A percentile compares a stretch with the other conserved stretches of the same genome.
Conservation (phyloP, 2,888 invertebrate genomes). For the Cepaea hortensis region DNA sequence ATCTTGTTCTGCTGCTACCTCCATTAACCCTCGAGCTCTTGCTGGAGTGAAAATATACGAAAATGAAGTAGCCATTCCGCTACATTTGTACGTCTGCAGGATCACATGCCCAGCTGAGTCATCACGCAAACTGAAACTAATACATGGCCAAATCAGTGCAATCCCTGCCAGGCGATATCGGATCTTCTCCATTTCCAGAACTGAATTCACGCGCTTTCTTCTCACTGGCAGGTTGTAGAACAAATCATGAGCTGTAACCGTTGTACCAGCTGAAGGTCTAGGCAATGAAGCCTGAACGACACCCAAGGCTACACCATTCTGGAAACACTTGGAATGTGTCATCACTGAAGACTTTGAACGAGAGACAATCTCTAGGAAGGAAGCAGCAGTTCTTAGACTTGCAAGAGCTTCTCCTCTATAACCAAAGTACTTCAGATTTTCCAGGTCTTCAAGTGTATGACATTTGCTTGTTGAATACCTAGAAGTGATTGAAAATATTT, state of each 20-base stretch:
- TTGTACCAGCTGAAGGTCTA: constrained; percentile 85
- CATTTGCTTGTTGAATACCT: constrained; percentile 84
- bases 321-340: constrained; percentile 81
- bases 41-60: constrained; percentile 77
- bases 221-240: constrained; percentile 82
- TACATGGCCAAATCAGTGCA: constrained; percentile 81
- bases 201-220: constrained; percentile 78
- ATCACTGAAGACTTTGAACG: constrained; percentile 76
- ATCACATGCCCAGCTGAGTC: constrained; percentile 81
- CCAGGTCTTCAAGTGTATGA: constrained; percentile 78
- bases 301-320: constrained; percentile 77
- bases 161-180: constrained; percentile 81
- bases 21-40: constrained; percentile 73
- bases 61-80: constrained; percentile 80
- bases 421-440: constrained; percentile 81
- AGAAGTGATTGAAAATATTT: constrained; percentile 43
- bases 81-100: constrained; percentile 80
- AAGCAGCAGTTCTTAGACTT: constrained; percentile 81
- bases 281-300: constrained; percentile 69
- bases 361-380: constrained; percentile 81
- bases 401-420: constrained; percentile 84
- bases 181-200: constrained; percentile 81
- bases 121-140: constrained; percentile 84
- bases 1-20: constrained; percentile 75
- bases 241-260: constrained; percentile 83